Percentiles rank a stretch among this genome's conserved stretches.
These are phyloP conservation scores for Cinclus cinclus DNA, from an alignment of 2,113 vertebrate species.

Conservation along the genomic window DNA sequence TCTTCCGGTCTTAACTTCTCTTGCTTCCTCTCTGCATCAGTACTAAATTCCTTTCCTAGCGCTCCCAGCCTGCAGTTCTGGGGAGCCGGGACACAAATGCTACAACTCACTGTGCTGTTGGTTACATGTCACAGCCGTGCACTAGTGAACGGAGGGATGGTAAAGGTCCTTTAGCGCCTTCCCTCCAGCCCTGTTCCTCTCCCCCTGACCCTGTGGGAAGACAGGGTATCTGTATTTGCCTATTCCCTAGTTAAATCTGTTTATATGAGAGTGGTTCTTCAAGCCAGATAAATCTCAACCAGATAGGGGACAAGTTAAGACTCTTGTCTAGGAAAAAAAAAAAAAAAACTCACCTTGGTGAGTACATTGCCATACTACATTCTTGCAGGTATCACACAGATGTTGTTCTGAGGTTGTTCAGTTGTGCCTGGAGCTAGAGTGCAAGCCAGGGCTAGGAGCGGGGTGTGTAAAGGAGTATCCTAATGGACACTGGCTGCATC, in stretches of 20 bases:
- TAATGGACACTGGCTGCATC: neutral
- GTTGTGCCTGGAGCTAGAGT: neutral
- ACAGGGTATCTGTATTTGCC: neutral
- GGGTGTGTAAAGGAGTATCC: neutral
- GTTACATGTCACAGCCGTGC: neutral
- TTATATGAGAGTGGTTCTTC: neutral
- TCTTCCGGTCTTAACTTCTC: neutral
- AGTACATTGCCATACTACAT: neutral
- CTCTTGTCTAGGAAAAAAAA: neutral
- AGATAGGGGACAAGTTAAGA: neutral
- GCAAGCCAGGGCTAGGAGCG: neutral
- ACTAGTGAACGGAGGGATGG: neutral
- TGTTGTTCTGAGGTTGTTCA: neutral
- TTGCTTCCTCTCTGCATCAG: neutral
- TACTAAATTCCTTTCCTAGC: neutral
- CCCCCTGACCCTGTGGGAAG: neutral
- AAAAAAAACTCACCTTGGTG: neutral
- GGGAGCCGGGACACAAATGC: neutral
- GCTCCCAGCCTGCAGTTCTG: neutral
- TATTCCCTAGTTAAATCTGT: neutral
- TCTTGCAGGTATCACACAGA: neutral
- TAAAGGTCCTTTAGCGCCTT: neutral
- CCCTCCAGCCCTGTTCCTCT: neutral
- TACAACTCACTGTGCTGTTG: neutral
- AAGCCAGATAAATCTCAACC: neutral